Evolutionary conservation across 2,888 invertebrate species (phyloP), one percentile per base, ranked within the genome.

Genomic region (Thalpophila matura): DNA sequence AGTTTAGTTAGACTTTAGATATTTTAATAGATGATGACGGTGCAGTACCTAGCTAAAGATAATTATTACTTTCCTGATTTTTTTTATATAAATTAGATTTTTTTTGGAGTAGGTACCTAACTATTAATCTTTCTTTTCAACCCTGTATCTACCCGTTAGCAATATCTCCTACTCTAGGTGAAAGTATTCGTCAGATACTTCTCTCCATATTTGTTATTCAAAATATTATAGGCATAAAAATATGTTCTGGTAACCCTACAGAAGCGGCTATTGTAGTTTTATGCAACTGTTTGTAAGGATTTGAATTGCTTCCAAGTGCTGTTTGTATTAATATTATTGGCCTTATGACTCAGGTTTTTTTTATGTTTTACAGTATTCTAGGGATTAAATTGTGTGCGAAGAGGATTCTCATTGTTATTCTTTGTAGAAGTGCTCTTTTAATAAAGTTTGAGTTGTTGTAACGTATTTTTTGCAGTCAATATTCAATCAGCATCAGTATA

Each of bases 301-400:
- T 85, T 87, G 85, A 86, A 86, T 83, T 82, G 86, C 81, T 79
- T 83, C 86, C 87, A 86, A 89, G 88, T 86, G 83, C 71, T 67
- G 60, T 72, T 77, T 71, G 65, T 77, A 74, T 72, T 73, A 74
- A 78, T 80, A 80, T 76, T 77, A 74, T 78, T 71, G 61, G 66
- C 63, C 58, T 74, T 74, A 77, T 74, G 79, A 79, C 69, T 77
- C 67, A 74, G 49, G 43, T 43, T 66, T 73, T 70, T 38, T 79
- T 64, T 29, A n/a, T 50, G 33, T 51, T 61, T 76, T 59, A 47
- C 46, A 55, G 47, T 60, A 58, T 51, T 56, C 31, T 14, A 10
- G 45, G 53, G 74, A 65, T 62, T 54, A 61, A 64, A 61, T 53
- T 47, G 43, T 65, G 12, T 38, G 40, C 38, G 7, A 61, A 58